These are phyloP conservation scores for Myotis yumanensis DNA, from an alignment of 2,113 vertebrate species.

Conservation along the genomic window DNA sequence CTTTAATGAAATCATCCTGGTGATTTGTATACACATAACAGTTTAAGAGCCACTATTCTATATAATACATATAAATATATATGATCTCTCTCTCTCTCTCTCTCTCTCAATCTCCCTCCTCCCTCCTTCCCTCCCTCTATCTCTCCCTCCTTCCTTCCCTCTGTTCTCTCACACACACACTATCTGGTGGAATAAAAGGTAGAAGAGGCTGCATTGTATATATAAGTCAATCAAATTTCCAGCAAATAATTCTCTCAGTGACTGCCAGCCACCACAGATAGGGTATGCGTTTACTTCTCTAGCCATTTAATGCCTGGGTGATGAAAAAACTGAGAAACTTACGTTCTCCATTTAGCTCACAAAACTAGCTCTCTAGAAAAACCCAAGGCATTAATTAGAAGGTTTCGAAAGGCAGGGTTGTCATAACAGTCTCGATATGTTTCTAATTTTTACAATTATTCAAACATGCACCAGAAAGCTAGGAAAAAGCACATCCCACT, in stretches of 20 bases:
- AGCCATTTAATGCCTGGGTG: constrained; percentile 63
- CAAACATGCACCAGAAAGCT: constrained; percentile 72
- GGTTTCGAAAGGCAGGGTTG: constrained; percentile 80
- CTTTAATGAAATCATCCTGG: background rate
- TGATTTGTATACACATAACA: background rate
- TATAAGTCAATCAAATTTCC: constrained; percentile 41
- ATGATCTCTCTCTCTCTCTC: background rate
- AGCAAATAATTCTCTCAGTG: background rate
- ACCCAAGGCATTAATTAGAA: constrained; percentile 81
- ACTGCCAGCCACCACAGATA: constrained; percentile 43
- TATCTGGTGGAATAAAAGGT: background rate
- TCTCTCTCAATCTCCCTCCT: background rate
- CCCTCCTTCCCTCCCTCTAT: no score
- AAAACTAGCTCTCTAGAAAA: constrained; percentile 74
- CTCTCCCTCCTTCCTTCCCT: background rate
- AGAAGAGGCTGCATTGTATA: background rate
- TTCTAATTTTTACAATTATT: constrained; percentile 78
- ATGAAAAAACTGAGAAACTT: constrained; percentile 68
- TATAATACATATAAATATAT: background rate
- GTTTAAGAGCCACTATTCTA: background rate
- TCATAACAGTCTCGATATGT: constrained; percentile 78
- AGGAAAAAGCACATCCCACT: constrained; percentile 53
- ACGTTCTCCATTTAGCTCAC: constrained; percentile 72
- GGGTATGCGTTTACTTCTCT: constrained; percentile 63
- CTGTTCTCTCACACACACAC: background rate